These are phyloP conservation scores for Peromyscus californicus DNA, from an alignment of 2,113 vertebrate species.

Conservation along the genomic window DNA sequence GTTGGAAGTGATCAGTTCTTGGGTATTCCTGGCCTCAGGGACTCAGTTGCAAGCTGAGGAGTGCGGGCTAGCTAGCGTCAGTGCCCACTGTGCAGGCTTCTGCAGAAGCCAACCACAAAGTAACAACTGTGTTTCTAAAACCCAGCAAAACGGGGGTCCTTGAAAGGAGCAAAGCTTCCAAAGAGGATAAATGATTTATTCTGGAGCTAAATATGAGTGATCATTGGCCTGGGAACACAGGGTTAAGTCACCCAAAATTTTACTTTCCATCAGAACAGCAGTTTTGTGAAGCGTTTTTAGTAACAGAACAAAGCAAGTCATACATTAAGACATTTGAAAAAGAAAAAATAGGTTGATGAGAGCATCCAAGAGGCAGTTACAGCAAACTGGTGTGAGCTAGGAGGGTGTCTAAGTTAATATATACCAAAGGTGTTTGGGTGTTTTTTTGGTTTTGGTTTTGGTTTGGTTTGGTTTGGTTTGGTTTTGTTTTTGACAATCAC, in stretches of 20 bases:
- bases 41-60: background rate
- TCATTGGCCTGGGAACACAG: background rate
- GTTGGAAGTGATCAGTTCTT: background rate
- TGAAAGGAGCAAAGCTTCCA: background rate
- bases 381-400: background rate
- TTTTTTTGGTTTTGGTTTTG: background rate
- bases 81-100: background rate
- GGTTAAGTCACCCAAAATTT: background rate
- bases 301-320: background rate
- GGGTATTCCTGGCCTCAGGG: background rate
- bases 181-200: background rate
- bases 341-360: background rate
- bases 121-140: background rate
- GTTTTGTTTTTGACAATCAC: background rate
- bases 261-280: background rate
- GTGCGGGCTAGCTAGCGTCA: background rate
- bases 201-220: background rate
- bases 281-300: background rate
- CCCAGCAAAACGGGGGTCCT: background rate
- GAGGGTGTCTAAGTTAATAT: background rate
- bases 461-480: background rate
- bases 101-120: background rate
- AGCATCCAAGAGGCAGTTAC: background rate
- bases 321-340: background rate
- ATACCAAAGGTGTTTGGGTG: background rate